Evolutionary conservation across 2,113 vertebrate species (phyloP), one percentile per base, ranked within the genome.

Genomic region (Ivindomyrus marchei): DNA sequence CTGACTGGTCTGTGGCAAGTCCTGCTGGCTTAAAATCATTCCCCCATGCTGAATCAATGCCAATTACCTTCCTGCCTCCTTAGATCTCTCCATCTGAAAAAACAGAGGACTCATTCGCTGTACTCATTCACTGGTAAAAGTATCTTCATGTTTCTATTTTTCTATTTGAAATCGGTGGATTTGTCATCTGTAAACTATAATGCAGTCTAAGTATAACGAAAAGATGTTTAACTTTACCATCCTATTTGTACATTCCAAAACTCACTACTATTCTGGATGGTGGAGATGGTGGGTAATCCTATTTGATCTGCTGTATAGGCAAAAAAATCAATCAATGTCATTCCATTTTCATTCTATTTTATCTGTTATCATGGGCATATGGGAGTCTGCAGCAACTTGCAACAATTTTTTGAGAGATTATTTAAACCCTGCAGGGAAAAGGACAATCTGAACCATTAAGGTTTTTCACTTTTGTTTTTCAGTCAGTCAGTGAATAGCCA

Each of bases 401-500:
- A 0, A 7, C 36, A 5, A 36, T 83, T 85, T n/a, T 46, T 85
- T 39, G 19, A 24, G 83, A 85, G 6, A 85, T 85, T 21, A 24
- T 85, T 85, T 47, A 85, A 85, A 85, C 4, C 45, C 8, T 85
- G 74, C 74, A 80, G 74, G 83, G 83, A 85, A 85, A 85, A 46
- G 83, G 83, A 85, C 83, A 85, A 45, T 85, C 39, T 85, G 83
- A 85, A 24, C 6, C 45, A 85, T 46, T 45, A 45, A 45, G 77
- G 8, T 83, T 17, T n/a, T 85, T 47, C 24, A 80, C 36, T 19
- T 80, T 42, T 80, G 42, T 80, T 80, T 80, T 80, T 39, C 1
- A 42, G 74, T 39, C 13, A 77, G 70, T 80, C 31, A 39, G 31
- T 42, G 36, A 80, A 85, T 85, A 24, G 83, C 45, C 39, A 42